These are phyloP conservation scores for Sylvilagus floridanus DNA, from an alignment of 2,797 vertebrate species.

Conservation along the genomic window DNA sequence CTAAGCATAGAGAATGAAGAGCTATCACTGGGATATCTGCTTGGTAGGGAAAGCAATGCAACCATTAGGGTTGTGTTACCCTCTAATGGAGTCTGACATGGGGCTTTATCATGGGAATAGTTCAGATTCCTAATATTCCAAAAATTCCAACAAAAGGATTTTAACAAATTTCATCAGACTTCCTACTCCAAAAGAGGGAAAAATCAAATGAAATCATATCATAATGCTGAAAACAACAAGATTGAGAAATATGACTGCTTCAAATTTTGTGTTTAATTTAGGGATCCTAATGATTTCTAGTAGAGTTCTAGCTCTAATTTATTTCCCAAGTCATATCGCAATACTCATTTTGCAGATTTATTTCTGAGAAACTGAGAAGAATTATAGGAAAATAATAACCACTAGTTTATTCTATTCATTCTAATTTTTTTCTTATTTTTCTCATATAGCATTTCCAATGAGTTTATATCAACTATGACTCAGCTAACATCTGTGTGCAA, in stretches of 20 bases:
- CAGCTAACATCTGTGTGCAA: background rate
- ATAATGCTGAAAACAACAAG: background rate
- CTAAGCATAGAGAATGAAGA: background rate
- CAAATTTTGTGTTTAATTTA: background rate
- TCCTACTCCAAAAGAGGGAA: background rate
- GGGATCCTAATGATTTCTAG: background rate
- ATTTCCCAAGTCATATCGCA: background rate
- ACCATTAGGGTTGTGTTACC: background rate
- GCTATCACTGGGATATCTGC: background rate
- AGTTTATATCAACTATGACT: background rate
- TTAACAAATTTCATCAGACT: background rate
- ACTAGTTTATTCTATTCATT: constrained; percentile 46
- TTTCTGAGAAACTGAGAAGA: background rate
- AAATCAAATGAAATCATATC: background rate
- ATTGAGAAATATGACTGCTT: background rate
- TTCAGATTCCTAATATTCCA: background rate
- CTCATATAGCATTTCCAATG: background rate
- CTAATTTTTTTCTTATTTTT: constrained; percentile 12
- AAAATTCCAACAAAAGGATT: background rate
- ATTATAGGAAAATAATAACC: constrained; percentile 12
- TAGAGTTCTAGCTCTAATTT: background rate
- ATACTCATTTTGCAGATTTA: background rate
- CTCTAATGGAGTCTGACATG: background rate
- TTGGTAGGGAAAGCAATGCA: background rate
- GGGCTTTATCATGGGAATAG: background rate